phyloP scores from a whole-genome alignment of 1,140 invertebrate species.

The Drosophila melanica region DNA sequence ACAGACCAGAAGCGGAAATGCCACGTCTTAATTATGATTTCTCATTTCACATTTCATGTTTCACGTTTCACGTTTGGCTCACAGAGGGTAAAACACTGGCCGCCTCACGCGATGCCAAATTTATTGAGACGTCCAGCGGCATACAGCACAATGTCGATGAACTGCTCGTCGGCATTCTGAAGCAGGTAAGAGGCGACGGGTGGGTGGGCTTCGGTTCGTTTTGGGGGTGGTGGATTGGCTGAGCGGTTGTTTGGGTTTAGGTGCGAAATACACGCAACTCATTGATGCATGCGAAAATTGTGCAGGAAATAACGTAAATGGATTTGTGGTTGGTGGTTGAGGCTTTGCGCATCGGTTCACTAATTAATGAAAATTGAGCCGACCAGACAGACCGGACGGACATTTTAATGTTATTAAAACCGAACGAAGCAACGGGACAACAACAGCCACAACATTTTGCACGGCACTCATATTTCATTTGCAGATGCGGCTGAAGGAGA shows the following conservation, averaged over 20 bases:
- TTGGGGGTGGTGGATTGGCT: slow-evolving; percentile 5
- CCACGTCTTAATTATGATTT: slow-evolving; percentile 64
- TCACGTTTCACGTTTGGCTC: slow-evolving; percentile 26
- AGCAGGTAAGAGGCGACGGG: slow-evolving; percentile 85
- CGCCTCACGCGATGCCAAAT: slow-evolving; percentile 94
- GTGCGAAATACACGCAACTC: slow-evolving; percentile 75
- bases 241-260: slow-evolving; percentile 54
- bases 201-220: neutral
- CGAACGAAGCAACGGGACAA: neutral
- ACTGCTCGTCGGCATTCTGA: slow-evolving; percentile 93
- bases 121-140: slow-evolving; percentile 95
- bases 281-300: slow-evolving; percentile 72
- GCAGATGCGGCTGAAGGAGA: slow-evolving; percentile 90
- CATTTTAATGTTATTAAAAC: slow-evolving; percentile 47
- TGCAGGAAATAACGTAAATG: slow-evolving; percentile 77
- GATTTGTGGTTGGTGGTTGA: slow-evolving; percentile 48
- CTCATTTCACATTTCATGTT: slow-evolving; percentile 27
- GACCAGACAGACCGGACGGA: neutral
- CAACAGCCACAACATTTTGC: neutral
- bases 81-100: slow-evolving; percentile 94
- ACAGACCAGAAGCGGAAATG: slow-evolving; percentile 3
- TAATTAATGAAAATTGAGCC: slow-evolving; percentile 76
- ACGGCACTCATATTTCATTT: slow-evolving; percentile 5
- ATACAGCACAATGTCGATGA: slow-evolving; percentile 97
- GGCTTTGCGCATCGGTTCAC: slow-evolving; percentile 48